Evolutionary conservation across 2,113 vertebrate genomes (phyloP).

Genomic region (Ictidomys tridecemlineatus): DNA sequence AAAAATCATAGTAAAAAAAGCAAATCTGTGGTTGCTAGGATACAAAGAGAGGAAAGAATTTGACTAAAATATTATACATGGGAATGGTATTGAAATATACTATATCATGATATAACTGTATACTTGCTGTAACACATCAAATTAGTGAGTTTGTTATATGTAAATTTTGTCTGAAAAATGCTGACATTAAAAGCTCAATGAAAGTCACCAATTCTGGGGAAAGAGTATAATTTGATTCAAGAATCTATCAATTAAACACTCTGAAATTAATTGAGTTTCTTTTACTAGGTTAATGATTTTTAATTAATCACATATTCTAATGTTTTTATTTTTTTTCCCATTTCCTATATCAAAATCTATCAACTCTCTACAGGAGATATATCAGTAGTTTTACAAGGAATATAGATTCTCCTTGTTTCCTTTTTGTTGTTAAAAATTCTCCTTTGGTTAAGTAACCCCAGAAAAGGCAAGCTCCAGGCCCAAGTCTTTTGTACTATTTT

Average conservation of each 20-base stretch:
- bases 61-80: background rate
- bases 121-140: background rate
- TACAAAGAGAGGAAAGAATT: background rate
- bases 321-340: background rate
- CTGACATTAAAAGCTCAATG: background rate
- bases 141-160: background rate
- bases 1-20: background rate
- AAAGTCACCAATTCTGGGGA: background rate
- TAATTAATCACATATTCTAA: background rate
- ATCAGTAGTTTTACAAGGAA: background rate
- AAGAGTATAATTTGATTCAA: background rate
- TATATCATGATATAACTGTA: background rate
- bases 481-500: background rate
- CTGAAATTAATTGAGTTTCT: background rate
- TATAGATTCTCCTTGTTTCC: background rate
- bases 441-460: background rate
- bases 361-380: too few relatives aligned
- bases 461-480: background rate
- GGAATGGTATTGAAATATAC: background rate
- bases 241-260: background rate
- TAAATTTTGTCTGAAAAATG: background rate
- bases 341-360: background rate
- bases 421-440: background rate
- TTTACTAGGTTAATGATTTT: constrained; percentile 8
- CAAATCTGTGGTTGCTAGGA: background rate